A percentile compares a stretch with the other conserved stretches of the same genome.
Evolutionary conservation across 2,888 invertebrate species (phyloP).

Genomic region (Hedya salicella): DNA sequence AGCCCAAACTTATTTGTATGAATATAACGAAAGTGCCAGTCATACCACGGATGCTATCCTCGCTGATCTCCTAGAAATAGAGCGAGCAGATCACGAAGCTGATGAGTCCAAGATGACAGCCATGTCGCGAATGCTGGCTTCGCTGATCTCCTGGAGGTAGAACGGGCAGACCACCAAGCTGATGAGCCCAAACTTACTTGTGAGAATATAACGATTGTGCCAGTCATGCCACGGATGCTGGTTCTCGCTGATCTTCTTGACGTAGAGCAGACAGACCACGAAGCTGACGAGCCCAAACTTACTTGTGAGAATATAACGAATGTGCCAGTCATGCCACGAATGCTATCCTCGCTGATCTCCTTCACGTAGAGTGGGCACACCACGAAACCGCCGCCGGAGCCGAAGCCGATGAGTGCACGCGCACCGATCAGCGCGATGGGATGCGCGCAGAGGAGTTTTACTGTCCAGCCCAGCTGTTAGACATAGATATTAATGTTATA

Average conservation of each 20-base stretch:
- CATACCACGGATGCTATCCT: slow-evolving; percentile 79
- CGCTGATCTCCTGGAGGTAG: too few species aligned
- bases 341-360: slow-evolving; percentile 79
- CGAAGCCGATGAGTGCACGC: slow-evolving; percentile 76
- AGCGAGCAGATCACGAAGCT: slow-evolving; percentile 77
- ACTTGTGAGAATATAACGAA: slow-evolving; percentile 81
- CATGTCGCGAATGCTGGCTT: too few species aligned
- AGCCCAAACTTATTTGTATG: slow-evolving; percentile 74
- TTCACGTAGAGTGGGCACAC: slow-evolving; percentile 79
- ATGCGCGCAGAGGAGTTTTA: slow-evolving; percentile 68
- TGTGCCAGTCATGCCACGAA: slow-evolving; percentile 79
- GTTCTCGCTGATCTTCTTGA: slow-evolving; percentile 81
- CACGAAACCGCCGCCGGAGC: slow-evolving; percentile 76
- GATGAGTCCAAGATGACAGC: too few species aligned
- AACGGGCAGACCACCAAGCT: too few species aligned
- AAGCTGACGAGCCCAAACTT: slow-evolving; percentile 67
- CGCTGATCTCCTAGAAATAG: slow-evolving; percentile 80
- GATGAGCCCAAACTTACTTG: slow-evolving; percentile 71
- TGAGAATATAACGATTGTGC: slow-evolving; percentile 78
- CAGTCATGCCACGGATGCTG: slow-evolving; percentile 79
- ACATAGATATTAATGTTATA: neutral
- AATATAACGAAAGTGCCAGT: slow-evolving; percentile 80
- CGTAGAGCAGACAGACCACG: slow-evolving; percentile 80
- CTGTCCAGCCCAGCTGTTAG: slow-evolving; percentile 77
- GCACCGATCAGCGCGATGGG: slow-evolving; percentile 72